Conservation (phyloP, 2,113 vertebrate genomes). For the Pristiophorus japonicus region DNA sequence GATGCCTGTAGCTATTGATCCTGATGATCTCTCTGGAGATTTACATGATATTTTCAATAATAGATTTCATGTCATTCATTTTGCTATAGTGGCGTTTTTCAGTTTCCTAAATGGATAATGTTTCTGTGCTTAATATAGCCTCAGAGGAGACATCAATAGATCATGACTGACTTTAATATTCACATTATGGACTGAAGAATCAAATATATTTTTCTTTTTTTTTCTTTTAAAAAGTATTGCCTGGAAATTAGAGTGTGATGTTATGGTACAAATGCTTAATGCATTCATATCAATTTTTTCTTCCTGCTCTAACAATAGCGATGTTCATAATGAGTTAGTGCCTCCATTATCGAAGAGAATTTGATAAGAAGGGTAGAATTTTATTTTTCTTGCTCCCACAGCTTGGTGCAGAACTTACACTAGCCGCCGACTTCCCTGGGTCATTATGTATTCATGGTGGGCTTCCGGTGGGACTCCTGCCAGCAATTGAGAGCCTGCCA, state of each 20-base stretch:
- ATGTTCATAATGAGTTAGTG: neutral
- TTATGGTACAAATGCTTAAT: neutral
- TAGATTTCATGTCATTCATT: neutral
- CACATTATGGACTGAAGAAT: neutral
- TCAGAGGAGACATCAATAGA: neutral
- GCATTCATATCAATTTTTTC: neutral
- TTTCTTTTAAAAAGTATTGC: neutral
- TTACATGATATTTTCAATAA: neutral
- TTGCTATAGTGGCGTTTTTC: neutral
- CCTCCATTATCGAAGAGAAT: neutral
- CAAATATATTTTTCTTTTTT: neutral
- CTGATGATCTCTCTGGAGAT: conserved; percentile 10
- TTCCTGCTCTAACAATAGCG: neutral
- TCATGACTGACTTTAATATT: neutral
- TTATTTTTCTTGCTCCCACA: neutral
- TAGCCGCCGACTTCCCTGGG: neutral
- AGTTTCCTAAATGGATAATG: neutral
- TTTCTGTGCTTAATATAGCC: neutral
- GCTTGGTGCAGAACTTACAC: neutral
- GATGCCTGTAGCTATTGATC: too few species aligned
- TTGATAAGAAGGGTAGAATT: neutral
- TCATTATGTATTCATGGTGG: too few species aligned
- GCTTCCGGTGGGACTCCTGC: too few species aligned
- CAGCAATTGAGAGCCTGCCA: too few species aligned
- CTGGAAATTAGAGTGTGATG: neutral